A percentile compares a stretch with the other conserved stretches of the same genome.
These are phyloP conservation scores for Oreotrochilus melanogaster DNA, from an alignment of 2,113 vertebrate species.

Conservation along the genomic window DNA sequence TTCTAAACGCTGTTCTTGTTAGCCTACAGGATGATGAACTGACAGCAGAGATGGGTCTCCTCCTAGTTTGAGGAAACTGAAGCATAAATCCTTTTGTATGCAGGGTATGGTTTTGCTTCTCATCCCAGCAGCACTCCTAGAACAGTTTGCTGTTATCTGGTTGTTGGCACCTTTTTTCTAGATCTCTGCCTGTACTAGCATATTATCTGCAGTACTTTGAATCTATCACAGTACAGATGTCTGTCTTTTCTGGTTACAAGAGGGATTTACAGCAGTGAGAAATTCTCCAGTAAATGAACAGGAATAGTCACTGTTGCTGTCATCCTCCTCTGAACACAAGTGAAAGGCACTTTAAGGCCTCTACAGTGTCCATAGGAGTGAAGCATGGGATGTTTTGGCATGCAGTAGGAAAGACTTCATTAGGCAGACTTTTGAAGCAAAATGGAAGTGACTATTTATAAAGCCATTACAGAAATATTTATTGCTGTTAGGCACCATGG, in stretches of 20 bases:
- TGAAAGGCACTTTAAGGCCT: background rate
- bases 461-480: background rate
- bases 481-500: background rate
- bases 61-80: background rate
- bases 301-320: background rate
- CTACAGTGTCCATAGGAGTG: fast-evolving
- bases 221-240: background rate
- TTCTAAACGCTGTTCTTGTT: background rate
- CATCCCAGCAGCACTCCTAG: background rate
- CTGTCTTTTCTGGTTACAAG: background rate
- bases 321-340: background rate
- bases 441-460: background rate
- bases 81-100: background rate
- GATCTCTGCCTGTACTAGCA: background rate
- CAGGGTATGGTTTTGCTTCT: background rate
- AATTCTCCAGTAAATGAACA: background rate
- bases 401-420: background rate
- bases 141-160: background rate
- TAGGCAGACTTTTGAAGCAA: background rate
- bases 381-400: background rate
- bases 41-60: background rate
- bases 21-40: background rate
- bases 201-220: background rate
- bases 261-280: background rate
- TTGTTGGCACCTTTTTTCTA: background rate